A percentile compares a stretch with the other conserved stretches of the same genome.
Conservation (phyloP, 1,140 invertebrate species). For the Drosophila sproati region DNA sequence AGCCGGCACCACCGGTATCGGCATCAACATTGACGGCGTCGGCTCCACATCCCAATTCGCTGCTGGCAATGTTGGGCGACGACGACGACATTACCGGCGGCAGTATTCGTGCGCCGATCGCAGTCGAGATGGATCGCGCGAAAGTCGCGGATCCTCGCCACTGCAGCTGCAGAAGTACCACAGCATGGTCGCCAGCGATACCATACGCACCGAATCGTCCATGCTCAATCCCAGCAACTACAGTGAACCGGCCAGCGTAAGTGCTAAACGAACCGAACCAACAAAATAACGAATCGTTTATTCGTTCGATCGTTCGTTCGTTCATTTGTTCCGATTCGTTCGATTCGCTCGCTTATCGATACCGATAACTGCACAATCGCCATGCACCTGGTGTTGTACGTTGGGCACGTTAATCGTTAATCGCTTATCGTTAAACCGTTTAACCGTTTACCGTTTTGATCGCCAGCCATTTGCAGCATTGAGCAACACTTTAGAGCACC, state of each 20-base stretch:
- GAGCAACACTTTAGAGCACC: slow-evolving; percentile 40
- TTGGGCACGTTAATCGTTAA: slow-evolving; percentile 43
- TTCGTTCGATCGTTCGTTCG: slow-evolving; percentile 22
- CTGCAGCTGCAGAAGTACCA: slow-evolving; percentile 66
- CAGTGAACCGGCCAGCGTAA: slow-evolving; percentile 82
- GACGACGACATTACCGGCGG: slow-evolving; percentile 76
- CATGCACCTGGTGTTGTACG: slow-evolving; percentile 47
- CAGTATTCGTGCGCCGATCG: slow-evolving; percentile 82
- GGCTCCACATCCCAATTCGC: slow-evolving; percentile 22
- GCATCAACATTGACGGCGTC: slow-evolving; percentile 30
- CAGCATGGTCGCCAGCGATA: slow-evolving; percentile 78
- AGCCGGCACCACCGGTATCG: slow-evolving; percentile 52
- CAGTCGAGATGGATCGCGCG: slow-evolving; percentile 78
- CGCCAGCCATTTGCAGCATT: slow-evolving; percentile 36
- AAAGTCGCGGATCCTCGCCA: slow-evolving; percentile 76
- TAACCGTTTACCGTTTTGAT: slow-evolving; percentile 33
- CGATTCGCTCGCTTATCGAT: slow-evolving; percentile 46
- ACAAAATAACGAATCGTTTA: slow-evolving; percentile 14
- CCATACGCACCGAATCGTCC: slow-evolving; percentile 76
- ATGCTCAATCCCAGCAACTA: slow-evolving; percentile 77
- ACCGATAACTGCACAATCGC: slow-evolving; percentile 46
- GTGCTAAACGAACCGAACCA: slow-evolving; percentile 38
- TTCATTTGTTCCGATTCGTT: slow-evolving; percentile 36
- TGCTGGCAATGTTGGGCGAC: slow-evolving; percentile 61
- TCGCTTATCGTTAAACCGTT: slow-evolving; percentile 4